Conservation (phyloP, 2,113 vertebrate genomes). For the Trematocara unimaculatum region DNA sequence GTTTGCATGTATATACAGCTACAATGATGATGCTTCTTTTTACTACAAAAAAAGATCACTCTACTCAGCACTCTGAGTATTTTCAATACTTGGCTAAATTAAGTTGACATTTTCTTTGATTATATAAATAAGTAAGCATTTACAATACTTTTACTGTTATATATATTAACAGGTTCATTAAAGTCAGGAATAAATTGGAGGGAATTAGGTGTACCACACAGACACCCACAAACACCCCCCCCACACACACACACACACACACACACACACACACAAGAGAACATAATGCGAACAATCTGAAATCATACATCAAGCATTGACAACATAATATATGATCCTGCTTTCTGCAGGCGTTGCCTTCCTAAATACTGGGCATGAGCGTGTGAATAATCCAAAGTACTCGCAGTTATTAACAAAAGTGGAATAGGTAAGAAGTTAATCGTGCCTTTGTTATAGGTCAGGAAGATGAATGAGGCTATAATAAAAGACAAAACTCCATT, state of each 20-base stretch:
- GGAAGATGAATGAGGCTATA: background rate
- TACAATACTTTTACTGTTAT: background rate
- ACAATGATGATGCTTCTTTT: background rate
- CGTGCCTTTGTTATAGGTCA: background rate
- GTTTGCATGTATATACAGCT: background rate
- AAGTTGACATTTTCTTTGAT: background rate
- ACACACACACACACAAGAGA: background rate
- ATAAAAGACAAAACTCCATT: background rate
- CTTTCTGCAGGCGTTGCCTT: background rate
- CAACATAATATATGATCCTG: background rate
- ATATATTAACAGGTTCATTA: background rate
- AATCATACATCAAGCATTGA: background rate
- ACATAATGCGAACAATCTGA: background rate
- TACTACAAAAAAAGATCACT: background rate
- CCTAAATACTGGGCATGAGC: background rate
- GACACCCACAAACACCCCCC: background rate
- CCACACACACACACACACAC: background rate
- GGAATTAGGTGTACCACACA: background rate
- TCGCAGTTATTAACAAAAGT: background rate
- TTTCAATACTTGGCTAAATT: background rate
- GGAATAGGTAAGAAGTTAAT: background rate
- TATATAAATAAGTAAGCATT: background rate
- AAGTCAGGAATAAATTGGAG: background rate
- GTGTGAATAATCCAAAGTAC: background rate
- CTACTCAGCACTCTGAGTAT: background rate